Base-by-base conservation (phyloP, 2,113 vertebrate genomes). In the Xiphias gladius region DNA sequence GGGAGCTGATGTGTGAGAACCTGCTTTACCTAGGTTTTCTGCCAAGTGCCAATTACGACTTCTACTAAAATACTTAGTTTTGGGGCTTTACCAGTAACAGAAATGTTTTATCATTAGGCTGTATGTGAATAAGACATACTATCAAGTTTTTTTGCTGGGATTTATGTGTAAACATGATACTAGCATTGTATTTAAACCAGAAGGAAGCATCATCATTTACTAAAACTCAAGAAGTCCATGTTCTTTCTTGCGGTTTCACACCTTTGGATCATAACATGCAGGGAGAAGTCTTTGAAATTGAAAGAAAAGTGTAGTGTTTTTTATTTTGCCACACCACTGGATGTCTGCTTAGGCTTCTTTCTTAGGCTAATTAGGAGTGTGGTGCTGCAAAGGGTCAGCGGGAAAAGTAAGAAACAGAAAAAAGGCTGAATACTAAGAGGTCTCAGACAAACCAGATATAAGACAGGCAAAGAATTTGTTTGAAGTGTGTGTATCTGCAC, bases 1-100 rank as follows among this genome's bases (percentile, higher is more conserved):
- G 68, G n/a, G 54, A 77, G 62, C 46, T 61, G n/a, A 74, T 37
- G 32, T 69, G 11, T 30, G 62, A 61, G n/a, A 19, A 26, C 13
- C 28, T 54, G 22, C 61, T 12, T 19, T 61, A 26, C 41, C 19
- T 14, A 48, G 3, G 39, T 30, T 62, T 9, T 50, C 20, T 48
- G 64, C 8, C 11, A 24, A 46, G 70, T 12, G 2, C 32, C 32
- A 55, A 5, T 57, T 46, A 20, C 13, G 48, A 24, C 26, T 32
- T 46, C 10, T 39, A 52, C 28, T 24, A 19, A 2, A 26, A 24
- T 28, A 22, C 41, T 30, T 30, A 14, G 5, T 46, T 71, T 55
- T 14, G 32, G 11, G 30, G 30, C 54, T 19, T 55, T 13, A 64
- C 13, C 2, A 14, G 20, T 37, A 4, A 20, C 30, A 55, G 48